These are phyloP conservation scores for Donacobius atricapilla DNA, from an alignment of 2,113 vertebrate genomes.

Conservation along the genomic window DNA sequence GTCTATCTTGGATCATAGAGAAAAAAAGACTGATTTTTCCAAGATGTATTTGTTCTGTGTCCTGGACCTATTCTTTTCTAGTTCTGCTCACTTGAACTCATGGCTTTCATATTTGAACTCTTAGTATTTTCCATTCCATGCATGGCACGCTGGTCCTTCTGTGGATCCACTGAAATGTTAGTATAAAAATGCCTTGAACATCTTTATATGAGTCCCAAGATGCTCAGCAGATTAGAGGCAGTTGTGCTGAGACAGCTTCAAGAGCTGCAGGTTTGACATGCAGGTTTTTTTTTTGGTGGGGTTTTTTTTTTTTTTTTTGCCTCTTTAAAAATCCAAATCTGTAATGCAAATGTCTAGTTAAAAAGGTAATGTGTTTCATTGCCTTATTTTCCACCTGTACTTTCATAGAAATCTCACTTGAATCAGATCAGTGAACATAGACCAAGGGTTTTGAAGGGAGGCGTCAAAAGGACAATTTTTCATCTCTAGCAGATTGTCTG, in stretches of 20 bases:
- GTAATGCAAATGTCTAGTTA: not conserved
- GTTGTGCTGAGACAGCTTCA: not conserved
- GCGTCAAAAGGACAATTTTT: not conserved
- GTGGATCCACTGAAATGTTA: not conserved
- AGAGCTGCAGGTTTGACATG: not conserved
- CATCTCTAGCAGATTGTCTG: not conserved
- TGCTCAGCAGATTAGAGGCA: not conserved
- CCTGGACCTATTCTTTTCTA: not conserved
- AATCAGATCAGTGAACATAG: not conserved
- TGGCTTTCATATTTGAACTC: not conserved
- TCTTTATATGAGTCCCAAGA: not conserved
- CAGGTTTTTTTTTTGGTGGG: not conserved
- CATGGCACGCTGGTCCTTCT: not conserved
- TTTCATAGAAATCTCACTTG: not conserved
- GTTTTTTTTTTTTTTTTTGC: not conserved
- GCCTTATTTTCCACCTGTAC: not conserved
- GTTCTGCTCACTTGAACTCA: not conserved
- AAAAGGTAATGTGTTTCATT: not conserved
- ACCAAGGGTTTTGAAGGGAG: not conserved
- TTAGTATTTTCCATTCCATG: not conserved
- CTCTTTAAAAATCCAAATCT: not conserved
- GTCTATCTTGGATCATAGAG: not conserved
- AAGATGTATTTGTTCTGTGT: not conserved
- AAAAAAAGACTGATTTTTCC: not conserved
- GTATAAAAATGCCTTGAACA: not conserved